Evolutionary conservation across 2,113 vertebrate genomes (phyloP), one percentile per base, ranked within the genome.

Genomic region (Bos javanicus): DNA sequence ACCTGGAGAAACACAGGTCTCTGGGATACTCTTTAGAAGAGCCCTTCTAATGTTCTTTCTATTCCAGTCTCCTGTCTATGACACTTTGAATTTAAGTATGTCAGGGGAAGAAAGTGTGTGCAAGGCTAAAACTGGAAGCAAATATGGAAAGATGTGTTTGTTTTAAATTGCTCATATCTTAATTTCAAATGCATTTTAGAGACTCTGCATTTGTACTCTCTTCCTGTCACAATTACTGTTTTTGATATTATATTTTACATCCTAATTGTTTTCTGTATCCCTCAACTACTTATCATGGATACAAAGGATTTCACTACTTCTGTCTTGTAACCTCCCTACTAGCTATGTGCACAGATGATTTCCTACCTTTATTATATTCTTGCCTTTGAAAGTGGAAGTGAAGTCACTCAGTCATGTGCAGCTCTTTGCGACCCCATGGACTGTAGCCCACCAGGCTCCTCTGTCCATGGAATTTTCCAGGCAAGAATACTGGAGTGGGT

Each of bases 361-460:
- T 33, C 46, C 46, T 33, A 21, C 15, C 46, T 81, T 81, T 52
- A 52, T 33, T 81, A 48, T 5, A 12, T 11, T 3, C 28, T 80
- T 33, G 28, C 76, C 76, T 80, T 80, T 80, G 64, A 36, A 36
- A 36, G 64, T 46, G 43, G 39, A 71, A 71, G n/a, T 71, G 67
- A 71, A 71, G 67, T 64, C 33, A 3, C 62, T n/a, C 30, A 4
- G 16, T 71, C 4, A 0, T 39, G n/a, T 23, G n/a, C n/a, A 3
- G 39, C n/a, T 71, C n/a, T 39, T 71, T 12, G 67, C 0, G 1
- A 71, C 67, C 67, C n/a, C n/a, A 71, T 39, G 67, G 67, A 39
- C 67, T 71, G n/a, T 23, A 71, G n/a, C n/a, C 67, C n/a, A 23
- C 5, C 19, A 71, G 19, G 67, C n/a, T 71, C n/a, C 64, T 71